Evolutionary conservation across 2,888 invertebrate species (phyloP), one percentile per base, ranked within the genome.

Genomic region (Octonoba sinensis): DNA sequence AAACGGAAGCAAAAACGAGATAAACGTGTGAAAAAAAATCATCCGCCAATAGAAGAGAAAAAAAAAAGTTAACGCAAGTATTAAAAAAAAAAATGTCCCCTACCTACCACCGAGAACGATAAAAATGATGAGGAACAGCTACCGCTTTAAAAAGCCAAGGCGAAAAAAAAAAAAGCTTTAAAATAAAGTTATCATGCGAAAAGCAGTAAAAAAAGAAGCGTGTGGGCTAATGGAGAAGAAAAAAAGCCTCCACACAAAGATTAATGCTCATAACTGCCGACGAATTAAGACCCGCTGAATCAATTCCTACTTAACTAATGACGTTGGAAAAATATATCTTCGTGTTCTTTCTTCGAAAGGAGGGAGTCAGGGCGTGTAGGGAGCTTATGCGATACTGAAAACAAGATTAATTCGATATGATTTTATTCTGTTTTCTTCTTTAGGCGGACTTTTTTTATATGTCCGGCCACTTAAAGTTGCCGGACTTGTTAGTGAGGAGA

Each of bases 211-310:
- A 18, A 59, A 54, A 66, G 66, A 67, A 27, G 51, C 36, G 22
- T 20, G 57, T 16, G 79, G 24, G 46, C 49, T 59, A 57, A 65
- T 64, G 18, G 18, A 36, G 47, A 44, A 24, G 56, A 62, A 69
- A 20, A 56, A 18, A 13, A 18, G 46, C 15, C 69, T 47, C 44
- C 51, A 66, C 47, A 22, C 8, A 54, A 73, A 73, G 73, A 79
- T 79, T 79, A 79, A 79, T 79, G 79, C 69, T 69, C 62, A 73
- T 79, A 79, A 79, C 73, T 73, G 79, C 67, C 60, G 54, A 51
- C 47, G 79, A 81, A 81, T 81, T 81, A 81, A 81, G 79, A 81
- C 64, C 56, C 56, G 24, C 49, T 36, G 66, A 66, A 11, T 67
- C 54, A 65, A 47, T 36, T 22, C 18, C 59, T 20, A 66, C 72